phyloP scores from a whole-genome alignment of 2,113 vertebrate species.

The Vidua macroura region DNA sequence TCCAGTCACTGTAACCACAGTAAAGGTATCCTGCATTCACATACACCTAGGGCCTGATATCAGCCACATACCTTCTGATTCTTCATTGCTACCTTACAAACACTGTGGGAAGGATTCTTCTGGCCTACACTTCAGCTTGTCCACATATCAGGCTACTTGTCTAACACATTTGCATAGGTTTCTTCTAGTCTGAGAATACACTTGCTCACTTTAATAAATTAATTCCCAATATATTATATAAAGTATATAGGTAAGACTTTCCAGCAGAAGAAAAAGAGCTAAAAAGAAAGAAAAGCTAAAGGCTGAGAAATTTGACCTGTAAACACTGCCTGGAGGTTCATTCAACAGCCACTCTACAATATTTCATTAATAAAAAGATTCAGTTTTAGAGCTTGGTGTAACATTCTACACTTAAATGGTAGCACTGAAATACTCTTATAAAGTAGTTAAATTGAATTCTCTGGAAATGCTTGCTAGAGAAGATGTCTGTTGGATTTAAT shows the following conservation, averaged over 20 bases:
- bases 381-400: neutral
- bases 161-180: neutral
- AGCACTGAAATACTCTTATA: neutral
- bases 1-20: neutral
- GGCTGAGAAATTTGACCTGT: neutral
- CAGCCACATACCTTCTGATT: neutral
- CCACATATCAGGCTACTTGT: neutral
- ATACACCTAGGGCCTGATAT: neutral
- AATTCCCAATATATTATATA: neutral
- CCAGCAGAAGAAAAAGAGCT: neutral
- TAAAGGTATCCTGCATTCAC: neutral
- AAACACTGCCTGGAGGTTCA: neutral
- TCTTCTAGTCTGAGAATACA: neutral
- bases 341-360: neutral
- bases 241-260: neutral
- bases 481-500: neutral
- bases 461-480: neutral
- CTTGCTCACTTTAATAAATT: neutral
- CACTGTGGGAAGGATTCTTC: neutral
- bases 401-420: neutral
- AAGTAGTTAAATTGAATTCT: neutral
- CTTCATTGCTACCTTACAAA: neutral
- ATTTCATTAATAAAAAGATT: neutral
- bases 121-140: neutral
- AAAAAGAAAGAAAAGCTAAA: neutral